Conservation (phyloP, 2,797 vertebrate genomes). For the Clarias fuscus region DNA sequence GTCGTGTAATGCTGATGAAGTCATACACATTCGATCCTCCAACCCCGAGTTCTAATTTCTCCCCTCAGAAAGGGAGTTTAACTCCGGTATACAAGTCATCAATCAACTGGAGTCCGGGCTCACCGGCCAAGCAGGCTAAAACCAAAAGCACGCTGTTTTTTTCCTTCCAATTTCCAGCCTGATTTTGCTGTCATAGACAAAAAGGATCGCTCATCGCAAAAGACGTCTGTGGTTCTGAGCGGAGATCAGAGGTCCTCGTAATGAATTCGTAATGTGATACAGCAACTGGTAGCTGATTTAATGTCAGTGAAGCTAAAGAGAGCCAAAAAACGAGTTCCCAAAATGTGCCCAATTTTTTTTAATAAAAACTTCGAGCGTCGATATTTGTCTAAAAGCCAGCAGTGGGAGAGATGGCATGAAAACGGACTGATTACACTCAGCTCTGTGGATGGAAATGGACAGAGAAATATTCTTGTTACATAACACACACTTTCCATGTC, state of each 20-base stretch:
- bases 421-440: background rate
- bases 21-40: constrained; percentile 66
- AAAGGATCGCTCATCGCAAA: constrained; percentile 51
- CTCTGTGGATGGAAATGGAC: background rate
- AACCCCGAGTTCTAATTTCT: constrained; percentile 49
- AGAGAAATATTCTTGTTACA: background rate
- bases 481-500: background rate
- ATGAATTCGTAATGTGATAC: constrained; percentile 3
- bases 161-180: background rate
- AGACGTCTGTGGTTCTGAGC: background rate
- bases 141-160: constrained; percentile 42
- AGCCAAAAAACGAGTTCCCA: background rate
- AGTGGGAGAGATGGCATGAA: background rate
- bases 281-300: background rate
- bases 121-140: constrained; percentile 51
- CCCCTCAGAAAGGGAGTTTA: constrained; percentile 61
- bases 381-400: background rate
- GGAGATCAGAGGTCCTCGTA: background rate
- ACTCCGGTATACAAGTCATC: constrained; percentile 70
- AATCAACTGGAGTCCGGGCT: constrained; percentile 64
- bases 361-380: background rate
- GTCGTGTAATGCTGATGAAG: constrained; percentile 65
- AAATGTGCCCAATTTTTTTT: background rate
- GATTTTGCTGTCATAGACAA: constrained; percentile 35
- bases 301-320: background rate